Percentiles rank a stretch among this genome's conserved stretches.
Conservation (phyloP, 2,888 invertebrate genomes). For the Argyresthia albistria region DNA sequence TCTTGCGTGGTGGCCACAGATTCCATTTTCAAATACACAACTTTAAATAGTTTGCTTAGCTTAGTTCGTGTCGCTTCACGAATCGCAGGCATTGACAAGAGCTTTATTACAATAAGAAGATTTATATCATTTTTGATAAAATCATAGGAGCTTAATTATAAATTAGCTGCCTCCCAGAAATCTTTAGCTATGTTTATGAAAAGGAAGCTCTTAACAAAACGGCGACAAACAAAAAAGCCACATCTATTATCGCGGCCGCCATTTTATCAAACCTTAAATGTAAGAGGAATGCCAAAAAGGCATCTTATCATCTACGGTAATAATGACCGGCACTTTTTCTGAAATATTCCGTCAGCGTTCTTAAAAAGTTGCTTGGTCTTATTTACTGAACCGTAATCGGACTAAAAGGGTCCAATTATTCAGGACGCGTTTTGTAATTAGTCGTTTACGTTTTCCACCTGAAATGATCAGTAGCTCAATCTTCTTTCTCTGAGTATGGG, state of each 20-base stretch:
- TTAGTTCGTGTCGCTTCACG: too few species aligned
- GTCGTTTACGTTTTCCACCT: neutral
- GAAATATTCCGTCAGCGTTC: neutral
- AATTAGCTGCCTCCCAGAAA: too few species aligned
- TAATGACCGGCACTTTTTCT: slow-evolving; percentile 2
- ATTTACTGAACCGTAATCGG: neutral
- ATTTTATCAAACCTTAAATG: neutral
- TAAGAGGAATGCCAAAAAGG: slow-evolving; percentile 1
- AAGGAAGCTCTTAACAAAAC: neutral
- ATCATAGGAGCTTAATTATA: too few species aligned
- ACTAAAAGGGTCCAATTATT: neutral
- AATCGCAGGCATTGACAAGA: too few species aligned
- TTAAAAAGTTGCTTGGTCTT: neutral
- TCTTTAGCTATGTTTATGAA: too few species aligned
- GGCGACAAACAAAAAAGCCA: neutral
- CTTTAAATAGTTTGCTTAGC: too few species aligned
- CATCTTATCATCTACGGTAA: slow-evolving; percentile 1
- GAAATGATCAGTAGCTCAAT: neutral
- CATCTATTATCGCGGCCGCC: neutral
- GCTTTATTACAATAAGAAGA: too few species aligned
- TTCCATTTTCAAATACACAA: too few species aligned
- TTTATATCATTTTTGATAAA: too few species aligned
- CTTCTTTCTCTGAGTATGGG: neutral
- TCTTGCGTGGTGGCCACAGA: too few species aligned
- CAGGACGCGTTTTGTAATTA: neutral